A percentile compares a stretch with the other conserved stretches of the same genome.
phyloP scores from a whole-genome alignment of 1,140 invertebrate species.

The Aleiodes sp. region DNA sequence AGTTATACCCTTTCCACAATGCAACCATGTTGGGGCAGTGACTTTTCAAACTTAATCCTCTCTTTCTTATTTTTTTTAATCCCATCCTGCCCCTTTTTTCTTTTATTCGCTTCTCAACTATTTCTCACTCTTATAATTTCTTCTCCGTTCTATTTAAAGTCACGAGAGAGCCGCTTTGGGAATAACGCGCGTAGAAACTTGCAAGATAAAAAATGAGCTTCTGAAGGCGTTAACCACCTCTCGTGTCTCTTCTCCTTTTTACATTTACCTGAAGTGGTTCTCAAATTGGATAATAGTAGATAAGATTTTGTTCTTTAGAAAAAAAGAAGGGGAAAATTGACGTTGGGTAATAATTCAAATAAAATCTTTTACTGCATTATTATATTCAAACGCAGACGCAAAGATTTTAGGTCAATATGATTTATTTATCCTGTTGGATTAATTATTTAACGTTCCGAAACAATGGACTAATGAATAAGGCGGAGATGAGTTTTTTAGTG shows the following conservation, averaged over 20 bases:
- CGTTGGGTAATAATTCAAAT: constrained; percentile 11
- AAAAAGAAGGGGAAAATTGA: background rate
- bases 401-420: too few species aligned
- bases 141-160: background rate
- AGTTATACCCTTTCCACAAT: background rate
- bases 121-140: background rate
- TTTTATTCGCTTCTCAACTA: too few species aligned
- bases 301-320: background rate
- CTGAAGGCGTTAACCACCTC: constrained; percentile 26
- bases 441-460: too few species aligned
- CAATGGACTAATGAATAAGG: too few species aligned
- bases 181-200: background rate
- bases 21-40: background rate
- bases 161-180: background rate
- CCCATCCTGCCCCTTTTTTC: too few species aligned
- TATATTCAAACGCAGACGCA: too few species aligned
- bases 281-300: constrained; percentile 6
- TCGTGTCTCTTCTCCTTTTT: background rate
- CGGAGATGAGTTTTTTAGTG: too few species aligned
- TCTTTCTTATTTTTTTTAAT: background rate
- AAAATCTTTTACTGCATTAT: too few species aligned
- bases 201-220: constrained; percentile 22
- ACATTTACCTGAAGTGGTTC: background rate
- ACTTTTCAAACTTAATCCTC: background rate
- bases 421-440: too few species aligned